phyloP scores from a whole-genome alignment of 2,113 vertebrate species.

The Pampusana beccarii region DNA sequence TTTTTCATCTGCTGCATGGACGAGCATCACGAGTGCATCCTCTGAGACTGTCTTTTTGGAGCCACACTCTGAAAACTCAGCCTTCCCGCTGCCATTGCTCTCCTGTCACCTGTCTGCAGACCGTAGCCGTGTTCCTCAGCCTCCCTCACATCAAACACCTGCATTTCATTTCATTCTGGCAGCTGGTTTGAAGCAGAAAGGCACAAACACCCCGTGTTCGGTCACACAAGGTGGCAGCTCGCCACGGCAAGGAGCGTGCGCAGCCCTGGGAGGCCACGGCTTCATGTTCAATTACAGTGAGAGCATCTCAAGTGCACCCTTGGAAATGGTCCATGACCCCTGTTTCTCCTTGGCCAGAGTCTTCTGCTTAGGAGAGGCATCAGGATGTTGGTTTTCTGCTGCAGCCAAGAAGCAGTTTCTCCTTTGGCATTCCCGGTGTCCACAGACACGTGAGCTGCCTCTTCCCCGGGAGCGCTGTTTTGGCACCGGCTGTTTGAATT shows the following conservation, averaged over 20 bases:
- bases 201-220: not conserved
- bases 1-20: not conserved
- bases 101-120: not conserved
- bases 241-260: fast-evolving
- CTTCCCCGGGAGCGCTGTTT: fast-evolving
- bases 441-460: not conserved
- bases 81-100: not conserved
- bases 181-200: not conserved
- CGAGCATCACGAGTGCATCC: fast-evolving
- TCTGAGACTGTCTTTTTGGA: not conserved
- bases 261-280: not conserved
- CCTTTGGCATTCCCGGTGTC: not conserved
- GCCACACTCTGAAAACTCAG: fast-evolving
- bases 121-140: not conserved
- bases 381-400: not conserved
- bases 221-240: not conserved
- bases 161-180: fast-evolving
- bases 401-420: not conserved
- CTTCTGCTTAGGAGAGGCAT: not conserved
- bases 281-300: not conserved
- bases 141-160: fast-evolving
- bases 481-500: fast-evolving
- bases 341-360: not conserved
- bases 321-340: not conserved
- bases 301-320: not conserved